phyloP scores from a whole-genome alignment of 2,113 vertebrate species.

The Callocephalon fimbriatum region DNA sequence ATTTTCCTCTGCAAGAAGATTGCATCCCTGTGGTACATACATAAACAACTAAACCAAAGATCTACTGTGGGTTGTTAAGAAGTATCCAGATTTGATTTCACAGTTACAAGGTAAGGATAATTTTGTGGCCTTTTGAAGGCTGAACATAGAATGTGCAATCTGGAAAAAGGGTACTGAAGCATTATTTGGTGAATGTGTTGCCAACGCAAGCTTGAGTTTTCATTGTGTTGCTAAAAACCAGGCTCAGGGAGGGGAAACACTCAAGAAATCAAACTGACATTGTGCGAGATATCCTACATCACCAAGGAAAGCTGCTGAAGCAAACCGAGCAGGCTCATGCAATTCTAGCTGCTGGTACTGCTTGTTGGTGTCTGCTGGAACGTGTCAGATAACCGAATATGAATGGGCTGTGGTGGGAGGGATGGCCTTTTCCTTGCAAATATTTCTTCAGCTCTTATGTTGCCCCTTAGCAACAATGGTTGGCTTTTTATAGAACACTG shows the following conservation, averaged over 20 bases:
- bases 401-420: neutral
- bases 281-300: neutral
- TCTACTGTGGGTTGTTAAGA: neutral
- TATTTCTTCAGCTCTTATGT: conserved; percentile 58
- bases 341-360: neutral
- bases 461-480: conserved; percentile 38
- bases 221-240: neutral
- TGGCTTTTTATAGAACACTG: conserved; percentile 64
- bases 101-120: neutral
- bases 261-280: neutral
- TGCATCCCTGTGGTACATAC: neutral
- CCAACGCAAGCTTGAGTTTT: neutral
- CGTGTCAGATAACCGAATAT: neutral
- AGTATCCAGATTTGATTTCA: neutral
- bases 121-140: neutral
- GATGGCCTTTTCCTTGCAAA: conserved; percentile 59
- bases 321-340: fast-evolving
- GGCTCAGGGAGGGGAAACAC: neutral
- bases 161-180: neutral
- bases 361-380: neutral
- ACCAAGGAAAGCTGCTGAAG: neutral
- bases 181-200: neutral
- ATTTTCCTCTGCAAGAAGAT: neutral
- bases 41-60: neutral
- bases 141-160: neutral